Evolutionary conservation across 1,140 invertebrate genomes (phyloP), one percentile per base, ranked within the genome.

Genomic region (Riptortus pedestris): DNA sequence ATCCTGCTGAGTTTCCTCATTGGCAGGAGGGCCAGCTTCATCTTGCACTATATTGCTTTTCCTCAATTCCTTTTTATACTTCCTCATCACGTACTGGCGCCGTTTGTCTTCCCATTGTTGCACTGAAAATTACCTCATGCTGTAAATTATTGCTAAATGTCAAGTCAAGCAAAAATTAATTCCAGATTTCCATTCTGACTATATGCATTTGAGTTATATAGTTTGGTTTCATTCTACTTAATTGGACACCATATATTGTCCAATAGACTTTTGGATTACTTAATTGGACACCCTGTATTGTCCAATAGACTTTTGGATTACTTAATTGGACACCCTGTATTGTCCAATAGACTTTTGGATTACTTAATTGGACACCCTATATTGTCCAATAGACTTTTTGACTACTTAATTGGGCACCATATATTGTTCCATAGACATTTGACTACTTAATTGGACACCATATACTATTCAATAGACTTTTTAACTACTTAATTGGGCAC

Each of bases 81-180:
- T 62, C 14, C 61, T 62, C n/a, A 47, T 51, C 14, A 62, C 24
- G 20, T 24, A 24, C 22, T 31, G 22, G 12, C 48, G 28, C 18
- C 48, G 2, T 45, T 51, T 62, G 16, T 62, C 61, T 48, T 62
- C 61, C 27, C 61, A 26, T 24, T 62, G 61, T 24, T 48, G 18
- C 7, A 62, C 61, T 62, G 24, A 62, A 62, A 38, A 38, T 38
- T 5, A 38, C 14, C 14, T 38, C 5, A 38, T 7, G 5, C 31
- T 38, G 14, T 38, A 7, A 7, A 38, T 38, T 38, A 7, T 38
- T 38, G 14, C 14, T 14, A 38, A 38, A 5, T 7, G 5, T 38
- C 5, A 38, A 38, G 31, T 14, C 14, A 7, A 7, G 31, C 5
- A 14, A 38, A 38, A 38, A 14, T 38, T 38, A 38, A 38, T n/a